These are phyloP conservation scores for Tachysurus vachellii DNA, from an alignment of 2,113 vertebrate species.

Conservation along the genomic window DNA sequence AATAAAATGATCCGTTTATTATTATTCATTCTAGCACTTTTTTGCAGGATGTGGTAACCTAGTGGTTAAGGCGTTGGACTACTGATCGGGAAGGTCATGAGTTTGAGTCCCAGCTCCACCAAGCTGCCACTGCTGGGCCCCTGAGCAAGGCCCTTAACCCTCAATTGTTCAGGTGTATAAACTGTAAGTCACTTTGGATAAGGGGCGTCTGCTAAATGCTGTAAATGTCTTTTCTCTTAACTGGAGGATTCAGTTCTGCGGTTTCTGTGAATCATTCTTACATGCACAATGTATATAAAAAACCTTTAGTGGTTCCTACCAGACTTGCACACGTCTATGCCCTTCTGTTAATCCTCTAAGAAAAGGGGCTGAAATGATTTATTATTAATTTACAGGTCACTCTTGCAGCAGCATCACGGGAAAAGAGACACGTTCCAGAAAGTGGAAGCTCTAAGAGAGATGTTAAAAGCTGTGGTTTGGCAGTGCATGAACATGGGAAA, in stretches of 20 bases:
- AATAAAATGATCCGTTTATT: not conserved
- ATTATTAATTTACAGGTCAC: constrained; percentile 2
- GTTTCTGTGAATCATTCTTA: not conserved
- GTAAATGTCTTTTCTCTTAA: constrained; percentile 31
- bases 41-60: too few relatives aligned
- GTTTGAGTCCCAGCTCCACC: too few relatives aligned
- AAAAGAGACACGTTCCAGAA: not conserved
- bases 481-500: too few relatives aligned
- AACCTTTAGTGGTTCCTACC: not conserved
- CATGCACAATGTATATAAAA: not conserved
- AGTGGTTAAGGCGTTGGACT: too few relatives aligned
- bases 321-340: not conserved
- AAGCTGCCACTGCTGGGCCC: too few relatives aligned
- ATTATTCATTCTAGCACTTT: constrained; percentile 32
- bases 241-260: constrained; percentile 32
- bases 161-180: too few relatives aligned
- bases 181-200: too few relatives aligned
- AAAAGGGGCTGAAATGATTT: constrained; percentile 1
- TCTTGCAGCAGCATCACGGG: not conserved
- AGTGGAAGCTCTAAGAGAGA: not conserved
- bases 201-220: too few relatives aligned
- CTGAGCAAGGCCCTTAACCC: too few relatives aligned
- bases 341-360: constrained; percentile 12
- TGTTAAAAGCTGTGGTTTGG: not conserved
- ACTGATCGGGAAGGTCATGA: too few relatives aligned